Base-by-base conservation (phyloP, 2,888 invertebrate species). In the Drosophila incognita region DNA sequence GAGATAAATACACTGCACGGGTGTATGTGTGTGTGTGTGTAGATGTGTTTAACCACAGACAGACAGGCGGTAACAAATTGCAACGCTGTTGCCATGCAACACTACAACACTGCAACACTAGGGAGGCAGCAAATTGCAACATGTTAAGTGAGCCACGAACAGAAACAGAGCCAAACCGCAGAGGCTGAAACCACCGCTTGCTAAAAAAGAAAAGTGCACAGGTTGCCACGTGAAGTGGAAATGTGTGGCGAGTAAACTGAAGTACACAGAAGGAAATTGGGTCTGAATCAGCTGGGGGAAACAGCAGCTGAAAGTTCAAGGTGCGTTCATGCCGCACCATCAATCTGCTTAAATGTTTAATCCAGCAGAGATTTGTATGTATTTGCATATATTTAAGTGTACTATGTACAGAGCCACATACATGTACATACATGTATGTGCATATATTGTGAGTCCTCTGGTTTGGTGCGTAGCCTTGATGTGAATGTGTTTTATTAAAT, bases 281-380 rank as follows among this genome's bases (percentile, higher is more conserved):
- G 13, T 38, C n/a, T 27, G 36, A 18, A 29, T 13, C 21, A 29
- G 3, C 51, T 46, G 24, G 2, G 24, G 15, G 15, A 46, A 21
- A 8, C 54, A 13, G 38, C 33, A 67, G 67, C 56, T 52, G 72
- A 80, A 75, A 87, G 89, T 87, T 89, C 83, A 87, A 89, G 87
- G 87, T 83, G 82, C 61, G 69, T 71, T 72, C 15, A 52, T 61
- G 72, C 70, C 83, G 58, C 75, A 76, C 71, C 89, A 85, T 89
- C 87, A 87, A 87, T 89, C 87, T 89, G 80, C 83, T 83, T 87
- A 87, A 87, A 87, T 89, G 87, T 80, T 87, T 80, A 89, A 89
- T 89, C 85, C 89, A 80, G 60, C 80, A 62, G 83, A 82, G 85
- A 83, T 83, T 89, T 78, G 69, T 76, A 64, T 71, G 49, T 77